Evolutionary conservation across 2,113 vertebrate species (phyloP), one percentile per base, ranked within the genome.

Genomic region (Syrmaticus mikado): DNA sequence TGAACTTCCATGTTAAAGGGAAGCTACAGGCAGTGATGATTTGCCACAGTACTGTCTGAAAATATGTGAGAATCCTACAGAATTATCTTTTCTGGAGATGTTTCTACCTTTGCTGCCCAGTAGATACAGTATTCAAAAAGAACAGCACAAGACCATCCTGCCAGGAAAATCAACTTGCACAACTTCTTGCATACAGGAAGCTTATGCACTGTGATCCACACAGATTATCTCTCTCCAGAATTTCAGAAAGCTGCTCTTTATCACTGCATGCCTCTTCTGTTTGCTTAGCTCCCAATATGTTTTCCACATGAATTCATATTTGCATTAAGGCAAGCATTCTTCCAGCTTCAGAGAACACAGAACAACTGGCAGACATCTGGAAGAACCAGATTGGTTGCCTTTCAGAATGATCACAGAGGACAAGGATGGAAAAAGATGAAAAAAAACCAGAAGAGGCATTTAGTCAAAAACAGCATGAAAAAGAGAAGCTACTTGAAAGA

Each of bases 351-450:
- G 40, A 10, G 45, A 64, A 55, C 52, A 55, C 32, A 11, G 53
- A 76, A 34, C 13, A 77, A 72, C 30, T 60, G 61, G 43, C 38
- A 90, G 62, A 28, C 18, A 66, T 8, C 52, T 43, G 41, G 41
- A 43, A 40, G 8, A 60, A 45, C 13, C 27, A 0, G 0, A 65
- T 13, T 72, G 18, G 9, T 14, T 71, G 38, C 43, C 52, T 82
- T 75, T 43, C 74, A 34, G 32, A 75, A 30, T 32, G 10, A 45
- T 34, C 32, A 40, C 3, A 8, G 38, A 78, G 43, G 9, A 82
- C 10, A 60, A 45, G 53, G 8, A 57, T 60, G 43, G n/a, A 92
- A 82, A 75, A 65, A 82, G 13, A 3, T 7, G 66, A 27, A 22
- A 20, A 20, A 66, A 82, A 82, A 84, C 19, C 9, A 72, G 38